Conservation (phyloP, 30 jellyfish, hydroid and myxozoan genomes). For the Morbakka virulenta region DNA sequence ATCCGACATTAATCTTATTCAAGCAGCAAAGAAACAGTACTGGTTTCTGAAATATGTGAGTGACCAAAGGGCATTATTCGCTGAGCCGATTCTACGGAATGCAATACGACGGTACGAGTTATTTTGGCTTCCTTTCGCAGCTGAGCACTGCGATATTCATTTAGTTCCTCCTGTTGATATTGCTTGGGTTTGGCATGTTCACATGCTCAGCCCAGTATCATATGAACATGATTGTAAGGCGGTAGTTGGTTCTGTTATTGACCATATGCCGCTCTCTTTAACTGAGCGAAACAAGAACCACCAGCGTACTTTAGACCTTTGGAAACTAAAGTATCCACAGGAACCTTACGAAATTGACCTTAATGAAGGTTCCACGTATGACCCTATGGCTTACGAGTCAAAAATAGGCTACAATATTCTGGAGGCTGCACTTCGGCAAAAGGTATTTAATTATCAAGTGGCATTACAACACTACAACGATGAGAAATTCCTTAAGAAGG, state of each 20-base stretch:
- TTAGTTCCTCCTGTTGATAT: slow-evolving; percentile 54
- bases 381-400: slow-evolving; percentile 9
- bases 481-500: slow-evolving; percentile 49
- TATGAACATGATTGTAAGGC: slow-evolving; percentile 30
- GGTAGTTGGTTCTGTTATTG: slow-evolving; percentile 39
- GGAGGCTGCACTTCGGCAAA: slow-evolving; percentile 61
- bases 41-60: slow-evolving; percentile 38
- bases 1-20: slow-evolving; percentile 13
- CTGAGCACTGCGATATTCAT: neutral
- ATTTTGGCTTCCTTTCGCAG: slow-evolving; percentile 55
- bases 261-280: slow-evolving; percentile 22
- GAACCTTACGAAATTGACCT: slow-evolving; percentile 62
- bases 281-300: slow-evolving; percentile 6
- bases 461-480: slow-evolving; percentile 78
- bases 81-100: neutral
- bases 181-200: slow-evolving; percentile 64
- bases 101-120: slow-evolving; percentile 40
- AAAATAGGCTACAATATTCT: slow-evolving; percentile 47
- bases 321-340: slow-evolving; percentile 72
- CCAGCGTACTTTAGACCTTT: slow-evolving; percentile 23
- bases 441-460: slow-evolving; percentile 64
- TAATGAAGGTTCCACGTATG: slow-evolving; percentile 41
- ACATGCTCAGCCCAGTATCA: slow-evolving; percentile 25
- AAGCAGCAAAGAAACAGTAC: slow-evolving; percentile 46
- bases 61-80: slow-evolving; percentile 5